Evolutionary conservation across 2,797 vertebrate species (phyloP).

Genomic region (Vultur gryphus): DNA sequence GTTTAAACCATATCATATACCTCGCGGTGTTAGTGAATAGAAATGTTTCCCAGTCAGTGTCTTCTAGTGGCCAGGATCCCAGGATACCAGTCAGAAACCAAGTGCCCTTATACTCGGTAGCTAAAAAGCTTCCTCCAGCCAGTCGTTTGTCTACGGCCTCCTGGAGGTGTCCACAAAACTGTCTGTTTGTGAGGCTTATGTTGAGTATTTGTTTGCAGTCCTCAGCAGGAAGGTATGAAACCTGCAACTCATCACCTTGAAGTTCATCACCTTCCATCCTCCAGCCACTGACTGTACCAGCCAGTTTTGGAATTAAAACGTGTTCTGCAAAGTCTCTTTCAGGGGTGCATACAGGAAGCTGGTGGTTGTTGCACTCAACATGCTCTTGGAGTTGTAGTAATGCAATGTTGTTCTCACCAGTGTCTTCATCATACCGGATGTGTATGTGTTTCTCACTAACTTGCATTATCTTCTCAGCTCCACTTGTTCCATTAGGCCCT

Average conservation of each 20-base stretch:
- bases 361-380: conserved; percentile 51
- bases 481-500: not conserved
- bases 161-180: conserved; percentile 80
- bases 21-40: conserved; percentile 87
- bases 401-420: conserved; percentile 77
- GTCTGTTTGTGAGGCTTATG: conserved; percentile 82
- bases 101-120: conserved; percentile 75
- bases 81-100: conserved; percentile 87
- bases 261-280: not conserved
- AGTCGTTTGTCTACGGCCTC: not conserved
- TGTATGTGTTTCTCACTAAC: conserved; percentile 68
- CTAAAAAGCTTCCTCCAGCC: conserved; percentile 75
- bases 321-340: conserved; percentile 87
- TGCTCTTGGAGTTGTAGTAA: conserved; percentile 77
- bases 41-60: conserved; percentile 43
- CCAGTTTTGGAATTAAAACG: conserved; percentile 76
- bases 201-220: conserved; percentile 78
- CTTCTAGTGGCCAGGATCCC: conserved; percentile 31
- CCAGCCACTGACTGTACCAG: conserved; percentile 67
- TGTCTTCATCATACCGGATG: conserved; percentile 50
- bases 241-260: not conserved
- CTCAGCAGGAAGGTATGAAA: conserved; percentile 71
- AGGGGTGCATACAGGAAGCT: conserved; percentile 81
- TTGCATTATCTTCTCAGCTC: not conserved
- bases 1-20: conserved; percentile 81